Evolutionary conservation across 2,797 vertebrate genomes (phyloP).

Genomic region (Pseudopleuronectes americanus): DNA sequence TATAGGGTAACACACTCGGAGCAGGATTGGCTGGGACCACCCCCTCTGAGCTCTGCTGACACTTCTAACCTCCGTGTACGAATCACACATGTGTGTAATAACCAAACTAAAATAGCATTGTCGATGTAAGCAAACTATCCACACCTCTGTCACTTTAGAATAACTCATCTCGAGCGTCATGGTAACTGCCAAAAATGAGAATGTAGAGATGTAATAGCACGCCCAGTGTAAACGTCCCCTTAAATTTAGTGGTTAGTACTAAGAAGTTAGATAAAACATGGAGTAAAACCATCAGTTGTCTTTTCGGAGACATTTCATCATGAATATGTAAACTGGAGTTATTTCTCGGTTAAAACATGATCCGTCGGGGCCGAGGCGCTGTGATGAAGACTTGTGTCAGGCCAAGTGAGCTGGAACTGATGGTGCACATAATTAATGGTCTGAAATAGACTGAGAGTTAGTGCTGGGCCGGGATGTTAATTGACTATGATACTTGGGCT

Average conservation of each 20-base stretch:
- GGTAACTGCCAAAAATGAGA: background rate
- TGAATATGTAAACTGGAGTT: conserved; percentile 65
- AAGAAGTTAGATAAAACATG: conserved; percentile 15
- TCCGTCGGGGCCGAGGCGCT: conserved; percentile 60
- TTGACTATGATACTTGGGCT: conserved; percentile 84
- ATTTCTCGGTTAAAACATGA: conserved; percentile 71
- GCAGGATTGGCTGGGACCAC: conserved; percentile 22
- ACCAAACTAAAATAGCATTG: conserved; percentile 22
- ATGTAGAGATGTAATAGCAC: background rate
- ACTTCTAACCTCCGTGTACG: conserved; percentile 37
- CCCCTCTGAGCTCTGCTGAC: conserved; percentile 26
- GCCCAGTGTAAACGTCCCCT: conserved; percentile 1
- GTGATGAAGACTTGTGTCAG: conserved; percentile 79
- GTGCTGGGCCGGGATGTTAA: conserved; percentile 82
- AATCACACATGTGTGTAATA: conserved; percentile 23
- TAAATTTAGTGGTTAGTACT: conserved; percentile 30
- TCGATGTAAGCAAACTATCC: conserved; percentile 42
- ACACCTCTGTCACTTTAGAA: conserved; percentile 29
- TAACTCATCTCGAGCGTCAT: background rate
- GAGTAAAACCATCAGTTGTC: conserved; percentile 30
- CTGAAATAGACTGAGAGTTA: conserved; percentile 84
- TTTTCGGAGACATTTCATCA: conserved; percentile 58
- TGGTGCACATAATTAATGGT: conserved; percentile 85
- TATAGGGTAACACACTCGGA: conserved; percentile 29
- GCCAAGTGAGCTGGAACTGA: conserved; percentile 84